Evolutionary conservation across 2,888 invertebrate species (phyloP).

Genomic region (Catocala fraxini): DNA sequence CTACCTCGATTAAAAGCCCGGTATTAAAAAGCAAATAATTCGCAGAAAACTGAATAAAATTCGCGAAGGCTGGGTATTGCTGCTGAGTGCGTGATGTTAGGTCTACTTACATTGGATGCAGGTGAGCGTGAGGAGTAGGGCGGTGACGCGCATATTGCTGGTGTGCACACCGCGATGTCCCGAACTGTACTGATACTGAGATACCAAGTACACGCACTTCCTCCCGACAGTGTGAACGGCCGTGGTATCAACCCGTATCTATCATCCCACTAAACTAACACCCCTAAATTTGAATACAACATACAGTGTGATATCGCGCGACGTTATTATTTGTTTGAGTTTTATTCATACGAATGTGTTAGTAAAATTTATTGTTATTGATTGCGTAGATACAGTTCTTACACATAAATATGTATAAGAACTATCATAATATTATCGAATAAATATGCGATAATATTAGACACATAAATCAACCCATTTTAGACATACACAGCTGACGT

Average conservation of each 20-base stretch:
- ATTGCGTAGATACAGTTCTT: too few species aligned
- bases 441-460: too few species aligned
- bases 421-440: too few species aligned
- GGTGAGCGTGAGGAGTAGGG: constrained; percentile 50
- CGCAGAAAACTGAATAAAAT: constrained; percentile 26
- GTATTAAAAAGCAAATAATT: constrained; percentile 14
- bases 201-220: constrained; percentile 57
- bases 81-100: neutral
- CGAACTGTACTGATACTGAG: constrained; percentile 55
- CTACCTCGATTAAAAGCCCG: too few species aligned
- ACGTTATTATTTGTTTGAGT: constrained; percentile 25
- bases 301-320: constrained; percentile 38
- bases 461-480: too few species aligned
- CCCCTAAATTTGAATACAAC: constrained; percentile 56
- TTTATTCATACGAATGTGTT: constrained; percentile 13
- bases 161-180: constrained; percentile 47
- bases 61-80: constrained; percentile 15
- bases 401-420: too few species aligned
- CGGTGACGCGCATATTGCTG: constrained; percentile 40
- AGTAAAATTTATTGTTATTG: too few species aligned
- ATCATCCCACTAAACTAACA: constrained; percentile 57
- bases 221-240: constrained; percentile 73
- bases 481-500: too few species aligned
- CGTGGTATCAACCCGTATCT: constrained; percentile 67
- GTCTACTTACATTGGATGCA: constrained; percentile 63